Conservation (phyloP, 2,888 invertebrate genomes). For the Hydrotaea cyrtoneurina region DNA sequence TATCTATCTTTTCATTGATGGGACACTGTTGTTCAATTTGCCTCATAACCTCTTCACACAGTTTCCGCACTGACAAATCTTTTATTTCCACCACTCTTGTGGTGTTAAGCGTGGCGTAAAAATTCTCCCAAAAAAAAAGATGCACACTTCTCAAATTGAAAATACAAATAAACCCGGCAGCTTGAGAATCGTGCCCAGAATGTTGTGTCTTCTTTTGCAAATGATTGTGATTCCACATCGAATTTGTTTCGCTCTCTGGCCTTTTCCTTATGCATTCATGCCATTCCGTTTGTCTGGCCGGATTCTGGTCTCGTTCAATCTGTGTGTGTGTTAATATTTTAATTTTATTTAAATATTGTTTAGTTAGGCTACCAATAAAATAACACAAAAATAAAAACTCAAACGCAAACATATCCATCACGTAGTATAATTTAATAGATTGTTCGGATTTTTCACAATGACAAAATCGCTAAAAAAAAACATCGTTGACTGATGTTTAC, state of each 20-base stretch:
- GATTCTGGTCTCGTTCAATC: background rate
- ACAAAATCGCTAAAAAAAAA: background rate
- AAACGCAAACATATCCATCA: slow-evolving; percentile 40
- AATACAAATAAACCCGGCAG: slow-evolving; percentile 49
- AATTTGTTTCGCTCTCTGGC: no score
- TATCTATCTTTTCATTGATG: no score
- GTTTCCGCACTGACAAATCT: no score
- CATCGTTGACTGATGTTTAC: background rate
- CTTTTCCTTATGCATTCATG: no score
- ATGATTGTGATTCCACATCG: background rate
- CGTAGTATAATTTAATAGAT: slow-evolving; percentile 5
- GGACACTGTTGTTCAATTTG: no score
- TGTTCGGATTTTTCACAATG: background rate
- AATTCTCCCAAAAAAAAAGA: no score
- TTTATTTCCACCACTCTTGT: no score
- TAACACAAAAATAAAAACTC: background rate
- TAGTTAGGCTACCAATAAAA: slow-evolving; percentile 28
- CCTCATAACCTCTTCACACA: no score
- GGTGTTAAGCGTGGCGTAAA: no score
- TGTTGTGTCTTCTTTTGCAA: background rate
- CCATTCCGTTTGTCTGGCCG: no score
- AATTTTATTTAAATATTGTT: slow-evolving; percentile 17
- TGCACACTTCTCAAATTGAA: slow-evolving; percentile 18
- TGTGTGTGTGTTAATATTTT: background rate
- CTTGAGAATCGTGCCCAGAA: slow-evolving; percentile 53